Evolutionary conservation across 2,888 invertebrate species (phyloP), one percentile per base, ranked within the genome.

Genomic region (Lasioglossum morio): DNA sequence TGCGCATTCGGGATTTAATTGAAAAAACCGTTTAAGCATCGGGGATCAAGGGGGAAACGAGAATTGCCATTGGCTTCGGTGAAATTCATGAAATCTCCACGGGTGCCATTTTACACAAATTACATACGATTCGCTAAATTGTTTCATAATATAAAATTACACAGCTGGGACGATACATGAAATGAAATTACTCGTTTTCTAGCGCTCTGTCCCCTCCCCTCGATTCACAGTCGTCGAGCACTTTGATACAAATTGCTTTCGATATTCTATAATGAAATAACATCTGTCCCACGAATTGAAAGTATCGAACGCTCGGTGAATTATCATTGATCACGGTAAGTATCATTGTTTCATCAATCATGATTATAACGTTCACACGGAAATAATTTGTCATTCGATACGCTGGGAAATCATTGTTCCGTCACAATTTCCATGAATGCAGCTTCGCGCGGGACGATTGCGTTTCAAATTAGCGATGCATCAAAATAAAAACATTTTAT

Each of bases 241-340:
- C 43, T 43, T 57, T 37, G 43, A 12, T 46, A 70, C 73, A 79
- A 85, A 85, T 79, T 79, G 79, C 46, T 63, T 46, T 70, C 60
- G 53, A 73, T 77, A 63, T 79, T 82, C 66, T 73, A 76, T 66
- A 77, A 85, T 82, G 77, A 74, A 86, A 87, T 85, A 86, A 85
- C 72, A 57, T 23, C 46, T 27, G 73, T 14, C 48, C 0, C 27
- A 30, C 53, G 19, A 53, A 48, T 72, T 79, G 77, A 57, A 60
- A 77, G 77, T 46, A 74, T 77, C 14, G 85, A 81, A 73, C 48
- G n/a, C 57, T 12, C 10, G 63, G 63, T 85, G 70, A 79, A 85
- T 82, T 79, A 78, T 77, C 79, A 74, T 79, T 63, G 86, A 82
- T 86, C 79, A 60, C 43, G 66, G 12, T 40, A 40, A 40, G 53